Percentiles rank a stretch among this genome's conserved stretches.
Evolutionary conservation across 2,113 vertebrate genomes (phyloP).

Genomic region (Dipodomys ordii): DNA sequence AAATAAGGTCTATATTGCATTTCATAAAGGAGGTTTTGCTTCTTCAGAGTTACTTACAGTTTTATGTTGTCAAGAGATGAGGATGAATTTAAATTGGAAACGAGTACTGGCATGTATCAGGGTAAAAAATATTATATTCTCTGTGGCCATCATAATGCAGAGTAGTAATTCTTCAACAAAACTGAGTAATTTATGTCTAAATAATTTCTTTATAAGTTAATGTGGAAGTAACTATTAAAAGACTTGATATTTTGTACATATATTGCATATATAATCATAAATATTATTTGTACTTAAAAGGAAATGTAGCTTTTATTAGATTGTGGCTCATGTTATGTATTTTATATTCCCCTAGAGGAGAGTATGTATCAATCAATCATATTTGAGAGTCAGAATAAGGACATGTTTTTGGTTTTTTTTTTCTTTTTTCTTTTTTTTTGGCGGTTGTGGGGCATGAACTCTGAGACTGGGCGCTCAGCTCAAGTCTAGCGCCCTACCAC

Average conservation of each 20-base stretch:
- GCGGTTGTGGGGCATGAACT: too few species aligned
- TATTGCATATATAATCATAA: not conserved
- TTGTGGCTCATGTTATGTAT: not conserved
- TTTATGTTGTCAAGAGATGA: not conserved
- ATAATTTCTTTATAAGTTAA: not conserved
- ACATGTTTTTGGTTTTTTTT: too few species aligned
- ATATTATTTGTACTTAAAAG: not conserved
- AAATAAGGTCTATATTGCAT: slow-evolving; percentile 4
- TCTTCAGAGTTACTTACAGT: not conserved
- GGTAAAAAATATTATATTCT: not conserved
- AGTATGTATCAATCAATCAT: not conserved
- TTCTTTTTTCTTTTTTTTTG: too few species aligned
- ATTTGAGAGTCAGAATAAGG: not conserved
- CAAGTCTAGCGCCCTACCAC: too few species aligned
- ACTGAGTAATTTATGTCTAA: not conserved
- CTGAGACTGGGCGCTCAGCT: too few species aligned
- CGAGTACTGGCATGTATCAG: not conserved
- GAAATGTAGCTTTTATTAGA: not conserved
- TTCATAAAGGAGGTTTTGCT: not conserved
- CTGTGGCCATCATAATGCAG: not conserved
- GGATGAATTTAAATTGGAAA: not conserved
- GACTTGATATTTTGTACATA: not conserved
- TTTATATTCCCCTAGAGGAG: not conserved
- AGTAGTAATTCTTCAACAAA: not conserved
- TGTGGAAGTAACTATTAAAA: not conserved